phyloP scores from a whole-genome alignment of 2,888 invertebrate species.

The Machimus atricapillus region DNA sequence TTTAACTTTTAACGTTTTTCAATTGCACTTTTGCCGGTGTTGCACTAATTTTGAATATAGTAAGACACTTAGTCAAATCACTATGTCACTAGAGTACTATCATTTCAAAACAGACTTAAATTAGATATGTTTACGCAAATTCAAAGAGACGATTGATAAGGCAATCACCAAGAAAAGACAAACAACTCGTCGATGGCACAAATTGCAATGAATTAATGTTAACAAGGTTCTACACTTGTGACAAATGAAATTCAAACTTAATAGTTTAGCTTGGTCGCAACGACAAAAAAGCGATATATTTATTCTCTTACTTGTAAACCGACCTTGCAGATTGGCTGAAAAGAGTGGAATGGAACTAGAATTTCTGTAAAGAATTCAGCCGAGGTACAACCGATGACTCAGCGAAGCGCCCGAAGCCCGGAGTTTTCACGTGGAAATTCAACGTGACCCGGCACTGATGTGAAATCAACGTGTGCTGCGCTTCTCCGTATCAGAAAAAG shows the following conservation, averaged over 20 bases:
- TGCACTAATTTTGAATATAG: not conserved
- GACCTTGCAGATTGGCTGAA: not conserved
- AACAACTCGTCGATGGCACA: not conserved
- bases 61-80: not conserved
- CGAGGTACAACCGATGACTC: not conserved
- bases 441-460: constrained; percentile 38
- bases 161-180: not conserved
- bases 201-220: not conserved
- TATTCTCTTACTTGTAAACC: not conserved
- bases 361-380: not conserved
- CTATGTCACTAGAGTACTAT: not conserved
- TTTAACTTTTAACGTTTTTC: not conserved
- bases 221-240: not conserved
- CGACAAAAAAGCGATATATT: not conserved
- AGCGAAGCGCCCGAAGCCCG: not conserved
- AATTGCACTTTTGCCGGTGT: not conserved
- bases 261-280: not conserved
- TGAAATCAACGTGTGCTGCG: constrained; percentile 3
- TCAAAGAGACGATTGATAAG: not conserved
- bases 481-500: not conserved
- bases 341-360: not conserved
- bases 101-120: not conserved
- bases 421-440: constrained; percentile 43
- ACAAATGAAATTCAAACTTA: not conserved
- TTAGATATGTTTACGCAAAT: not conserved